Percentiles rank a stretch among this genome's conserved stretches.
phyloP scores from a whole-genome alignment of 2,888 invertebrate species.

The Thecocarcelia acutangulata region DNA sequence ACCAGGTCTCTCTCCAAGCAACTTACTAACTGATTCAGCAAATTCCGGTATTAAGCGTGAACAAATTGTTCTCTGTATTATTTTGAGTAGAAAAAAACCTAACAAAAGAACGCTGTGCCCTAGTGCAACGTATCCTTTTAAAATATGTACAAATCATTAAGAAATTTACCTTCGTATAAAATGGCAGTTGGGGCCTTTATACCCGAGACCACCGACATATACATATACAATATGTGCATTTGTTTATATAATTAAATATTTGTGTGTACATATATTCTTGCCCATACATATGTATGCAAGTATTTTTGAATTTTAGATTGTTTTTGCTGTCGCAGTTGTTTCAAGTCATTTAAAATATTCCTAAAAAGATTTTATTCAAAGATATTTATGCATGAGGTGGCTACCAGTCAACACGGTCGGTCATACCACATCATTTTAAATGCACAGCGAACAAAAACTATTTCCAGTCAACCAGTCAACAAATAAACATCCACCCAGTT shows the following conservation, averaged over 20 bases:
- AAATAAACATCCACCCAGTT: conserved; percentile 53
- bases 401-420: conserved; percentile 71
- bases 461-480: conserved; percentile 44
- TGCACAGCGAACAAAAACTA: conserved; percentile 60
- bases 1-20: too few relatives aligned
- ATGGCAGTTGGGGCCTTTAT: too few relatives aligned
- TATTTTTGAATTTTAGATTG: conserved; percentile 34
- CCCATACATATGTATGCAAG: not conserved
- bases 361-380: conserved; percentile 65
- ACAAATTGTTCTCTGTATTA: too few relatives aligned
- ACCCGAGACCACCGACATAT: too few relatives aligned
- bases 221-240: conserved; percentile 21
- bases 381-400: conserved; percentile 70
- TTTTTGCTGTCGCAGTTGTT: conserved; percentile 43
- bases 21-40: too few relatives aligned
- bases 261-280: conserved; percentile 12
- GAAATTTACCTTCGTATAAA: too few relatives aligned
- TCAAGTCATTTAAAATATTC: conserved; percentile 67
- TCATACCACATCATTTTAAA: conserved; percentile 72
- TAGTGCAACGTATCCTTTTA: too few relatives aligned
- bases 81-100: too few relatives aligned
- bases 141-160: too few relatives aligned
- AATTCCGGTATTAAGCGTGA: too few relatives aligned
- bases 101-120: too few relatives aligned
- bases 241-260: conserved; percentile 9